A percentile compares a stretch with the other conserved stretches of the same genome.
These are phyloP conservation scores for Myotis pilosus DNA, from an alignment of 2,797 vertebrate genomes.

Conservation along the genomic window DNA sequence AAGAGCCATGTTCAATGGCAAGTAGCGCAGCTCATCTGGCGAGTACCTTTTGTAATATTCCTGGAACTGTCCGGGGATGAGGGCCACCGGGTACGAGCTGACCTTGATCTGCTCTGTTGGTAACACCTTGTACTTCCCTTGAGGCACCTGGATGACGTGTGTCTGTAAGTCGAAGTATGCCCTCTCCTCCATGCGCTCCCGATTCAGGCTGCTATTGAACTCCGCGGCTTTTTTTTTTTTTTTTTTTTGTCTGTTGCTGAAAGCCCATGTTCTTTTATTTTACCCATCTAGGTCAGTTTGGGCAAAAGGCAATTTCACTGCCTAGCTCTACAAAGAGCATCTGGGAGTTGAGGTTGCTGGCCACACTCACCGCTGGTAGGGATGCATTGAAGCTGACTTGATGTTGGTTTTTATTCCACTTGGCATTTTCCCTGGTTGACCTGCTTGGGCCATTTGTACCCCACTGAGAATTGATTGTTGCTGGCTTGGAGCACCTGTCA, in stretches of 20 bases:
- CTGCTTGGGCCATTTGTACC: conserved; percentile 84
- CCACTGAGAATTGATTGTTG: conserved; percentile 83
- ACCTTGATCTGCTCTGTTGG: conserved; percentile 94
- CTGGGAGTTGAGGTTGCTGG: conserved; percentile 16
- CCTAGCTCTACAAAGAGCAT: conserved; percentile 39
- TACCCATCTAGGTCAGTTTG: conserved; percentile 26
- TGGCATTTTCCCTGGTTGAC: conserved; percentile 96
- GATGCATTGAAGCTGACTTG: conserved; percentile 97
- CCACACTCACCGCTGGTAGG: conserved; percentile 92
- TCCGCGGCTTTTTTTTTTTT: conserved; percentile 90
- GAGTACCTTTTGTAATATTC: conserved; percentile 99
- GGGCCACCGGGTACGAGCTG: conserved; percentile 96
- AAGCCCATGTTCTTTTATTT: neutral
- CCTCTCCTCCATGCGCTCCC: conserved; percentile 98
- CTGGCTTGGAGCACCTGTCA: conserved; percentile 86
- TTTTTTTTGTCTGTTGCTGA: too few species aligned
- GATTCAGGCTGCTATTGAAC: conserved; percentile 98
- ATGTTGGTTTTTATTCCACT: conserved; percentile 99
- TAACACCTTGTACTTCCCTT: conserved; percentile 95
- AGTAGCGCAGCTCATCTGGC: conserved; percentile 96
- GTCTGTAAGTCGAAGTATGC: conserved; percentile 99
- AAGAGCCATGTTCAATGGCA: conserved; percentile 96
- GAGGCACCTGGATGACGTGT: conserved; percentile 98
- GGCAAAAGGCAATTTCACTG: conserved; percentile 40
- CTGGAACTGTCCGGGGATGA: conserved; percentile 99